Base-by-base conservation (phyloP, 2,888 invertebrate species). In the Calameuta filiformis region DNA sequence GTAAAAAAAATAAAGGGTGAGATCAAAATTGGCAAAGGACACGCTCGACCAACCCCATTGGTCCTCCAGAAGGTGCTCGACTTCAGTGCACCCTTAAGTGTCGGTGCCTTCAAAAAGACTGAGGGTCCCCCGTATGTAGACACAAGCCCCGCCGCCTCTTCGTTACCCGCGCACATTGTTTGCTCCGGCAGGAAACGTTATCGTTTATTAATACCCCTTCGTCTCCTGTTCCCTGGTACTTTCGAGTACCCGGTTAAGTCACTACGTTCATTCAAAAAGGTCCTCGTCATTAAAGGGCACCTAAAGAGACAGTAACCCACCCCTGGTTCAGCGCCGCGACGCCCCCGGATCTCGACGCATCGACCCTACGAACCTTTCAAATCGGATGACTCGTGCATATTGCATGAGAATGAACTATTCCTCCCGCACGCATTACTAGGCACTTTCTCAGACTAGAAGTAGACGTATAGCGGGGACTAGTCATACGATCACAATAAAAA, bases 91-190 rank as follows among this genome's bases (percentile, higher is more conserved):
- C 69, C 33, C 69, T 69, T 69, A 11, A 69, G 69, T 69, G 69
- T 3, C 69, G 69, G 69, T 69, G 30, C 69, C 76, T 69, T 76
- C 35, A 69, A 34, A 76, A 76, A 69, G 69, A 56, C 68, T 68
- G 35, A 34, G 69, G 34, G 6, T 30, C 15, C 30, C 40, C 34
- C 31, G 15, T 40, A 40, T 40, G 68, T 56, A 30, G 74, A 30
- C 34, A 35, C 74, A 37, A 40, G n/a, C 30, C 35, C 74, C 12
- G 15, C 74, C n/a, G 15, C 74, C n/a, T 35, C 40, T 35, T 74
- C 40, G 56, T 40, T 68, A n/a, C 30, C 37, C 37, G 15, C 4
- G 4, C 69, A 1, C 69, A 69, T 69, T 69, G 69, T 69, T 69
- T 69, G 69, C 69, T 69, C 30, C 33, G 15, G 30, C 31, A 11